Percentiles rank a stretch among this genome's conserved stretches.
These are phyloP conservation scores for Lepus europaeus DNA, from an alignment of 2,113 vertebrate genomes.

Conservation along the genomic window DNA sequence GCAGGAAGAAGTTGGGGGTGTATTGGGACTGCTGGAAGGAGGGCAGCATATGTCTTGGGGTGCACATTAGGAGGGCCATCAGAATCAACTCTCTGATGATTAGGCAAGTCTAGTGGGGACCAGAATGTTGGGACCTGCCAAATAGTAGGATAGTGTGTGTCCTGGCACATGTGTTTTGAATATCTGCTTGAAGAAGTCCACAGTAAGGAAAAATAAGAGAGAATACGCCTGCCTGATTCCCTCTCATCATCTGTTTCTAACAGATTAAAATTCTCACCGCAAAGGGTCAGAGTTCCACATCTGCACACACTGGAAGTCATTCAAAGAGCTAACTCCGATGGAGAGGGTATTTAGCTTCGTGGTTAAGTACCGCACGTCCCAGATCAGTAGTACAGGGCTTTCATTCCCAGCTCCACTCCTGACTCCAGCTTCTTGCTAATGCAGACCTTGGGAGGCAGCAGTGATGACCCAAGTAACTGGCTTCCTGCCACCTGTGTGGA, in stretches of 20 bases:
- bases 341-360: no score
- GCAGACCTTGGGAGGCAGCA: no score
- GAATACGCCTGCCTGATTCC: neutral
- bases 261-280: neutral
- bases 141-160: neutral
- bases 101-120: neutral
- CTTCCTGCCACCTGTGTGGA: no score
- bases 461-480: no score
- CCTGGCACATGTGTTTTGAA: neutral
- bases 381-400: no score
- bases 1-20: neutral
- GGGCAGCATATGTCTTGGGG: no score
- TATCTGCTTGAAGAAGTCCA: neutral
- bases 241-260: neutral
- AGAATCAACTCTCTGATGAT: neutral
- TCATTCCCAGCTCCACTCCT: no score
- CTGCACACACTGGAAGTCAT: neutral
- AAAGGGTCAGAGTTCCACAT: neutral
- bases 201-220: neutral
- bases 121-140: neutral
- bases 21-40: neutral
- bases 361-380: no score
- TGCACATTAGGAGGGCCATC: neutral
- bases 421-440: no score
- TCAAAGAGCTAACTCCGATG: no score